These are phyloP conservation scores for Drosophila quinaria DNA, from an alignment of 2,888 invertebrate genomes.

Conservation along the genomic window DNA sequence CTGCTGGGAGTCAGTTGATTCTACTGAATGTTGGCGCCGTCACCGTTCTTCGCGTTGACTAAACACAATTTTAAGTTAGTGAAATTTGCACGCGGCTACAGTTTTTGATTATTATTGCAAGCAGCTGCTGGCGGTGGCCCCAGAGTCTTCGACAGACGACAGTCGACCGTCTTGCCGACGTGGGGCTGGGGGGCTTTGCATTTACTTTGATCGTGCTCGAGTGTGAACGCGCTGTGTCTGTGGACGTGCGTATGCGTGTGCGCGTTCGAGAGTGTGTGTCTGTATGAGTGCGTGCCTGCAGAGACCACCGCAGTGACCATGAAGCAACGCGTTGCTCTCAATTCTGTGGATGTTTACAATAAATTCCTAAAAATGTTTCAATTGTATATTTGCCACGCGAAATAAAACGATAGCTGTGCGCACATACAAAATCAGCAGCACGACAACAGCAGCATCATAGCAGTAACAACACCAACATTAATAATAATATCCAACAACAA, in stretches of 20 bases:
- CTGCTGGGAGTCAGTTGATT: slow-evolving; percentile 24
- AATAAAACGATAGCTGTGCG: slow-evolving; percentile 36
- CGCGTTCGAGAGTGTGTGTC: not conserved
- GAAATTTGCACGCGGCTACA: slow-evolving; percentile 40
- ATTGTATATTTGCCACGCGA: slow-evolving; percentile 43
- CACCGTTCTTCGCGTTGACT: slow-evolving; percentile 31
- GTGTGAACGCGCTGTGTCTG: slow-evolving; percentile 12
- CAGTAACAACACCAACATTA: slow-evolving; percentile 20
- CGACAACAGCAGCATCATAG: slow-evolving; percentile 20
- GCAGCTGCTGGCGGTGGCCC: slow-evolving; percentile 42
- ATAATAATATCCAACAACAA: slow-evolving; percentile 8
- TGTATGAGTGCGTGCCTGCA: slow-evolving; percentile 27
- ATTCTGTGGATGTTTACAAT: slow-evolving; percentile 70
- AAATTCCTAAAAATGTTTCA: slow-evolving; percentile 60
- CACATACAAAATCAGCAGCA: slow-evolving; percentile 20
- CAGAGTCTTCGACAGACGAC: slow-evolving; percentile 13
- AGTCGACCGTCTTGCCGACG: slow-evolving; percentile 33
- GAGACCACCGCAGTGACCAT: slow-evolving; percentile 75
- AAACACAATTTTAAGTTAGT: slow-evolving; percentile 33
- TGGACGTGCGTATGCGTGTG: slow-evolving; percentile 3
- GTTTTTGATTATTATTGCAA: slow-evolving; percentile 44
- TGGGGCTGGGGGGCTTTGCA: slow-evolving; percentile 44
- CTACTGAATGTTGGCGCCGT: slow-evolving; percentile 29
- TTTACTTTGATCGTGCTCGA: slow-evolving; percentile 51
- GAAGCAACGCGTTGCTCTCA: slow-evolving; percentile 68